These are phyloP conservation scores for Oceanites oceanicus DNA, from an alignment of 2,113 vertebrate genomes.

Conservation along the genomic window DNA sequence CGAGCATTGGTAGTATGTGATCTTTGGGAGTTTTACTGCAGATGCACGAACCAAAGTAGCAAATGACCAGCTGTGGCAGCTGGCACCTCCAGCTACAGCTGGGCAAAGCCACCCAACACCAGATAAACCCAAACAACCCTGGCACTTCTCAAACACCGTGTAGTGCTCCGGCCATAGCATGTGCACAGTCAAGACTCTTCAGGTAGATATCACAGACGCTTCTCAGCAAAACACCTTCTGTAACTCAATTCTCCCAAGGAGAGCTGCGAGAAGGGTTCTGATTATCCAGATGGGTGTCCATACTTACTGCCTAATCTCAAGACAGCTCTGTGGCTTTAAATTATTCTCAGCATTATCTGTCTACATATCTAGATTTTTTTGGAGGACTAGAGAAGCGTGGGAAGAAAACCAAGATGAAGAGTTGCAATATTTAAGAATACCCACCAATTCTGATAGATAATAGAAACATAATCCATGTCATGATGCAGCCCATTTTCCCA, in stretches of 20 bases:
- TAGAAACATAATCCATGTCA: not conserved
- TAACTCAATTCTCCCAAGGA: not conserved
- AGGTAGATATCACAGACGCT: not conserved
- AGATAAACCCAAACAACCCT: not conserved
- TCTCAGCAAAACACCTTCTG: not conserved
- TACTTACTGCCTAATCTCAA: not conserved
- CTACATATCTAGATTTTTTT: rapidly evolving
- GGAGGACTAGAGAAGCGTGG: not conserved
- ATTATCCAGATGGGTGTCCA: not conserved
- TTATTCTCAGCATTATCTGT: not conserved
- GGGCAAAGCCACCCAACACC: not conserved
- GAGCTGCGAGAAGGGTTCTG: not conserved
- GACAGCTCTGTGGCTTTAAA: not conserved
- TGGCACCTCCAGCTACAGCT: not conserved
- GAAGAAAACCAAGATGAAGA: not conserved
- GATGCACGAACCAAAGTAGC: not conserved
- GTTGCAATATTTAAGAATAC: not conserved
- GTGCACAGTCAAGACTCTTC: not conserved
- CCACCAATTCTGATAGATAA: not conserved
- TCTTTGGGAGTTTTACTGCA: not conserved
- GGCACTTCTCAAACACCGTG: not conserved
- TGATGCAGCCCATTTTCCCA: not conserved
- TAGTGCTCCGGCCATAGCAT: rapidly evolving
- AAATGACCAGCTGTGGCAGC: not conserved
- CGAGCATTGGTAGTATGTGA: not conserved